Base-by-base conservation (phyloP, 1,140 invertebrate species). In the Condylostylus longicornis region DNA sequence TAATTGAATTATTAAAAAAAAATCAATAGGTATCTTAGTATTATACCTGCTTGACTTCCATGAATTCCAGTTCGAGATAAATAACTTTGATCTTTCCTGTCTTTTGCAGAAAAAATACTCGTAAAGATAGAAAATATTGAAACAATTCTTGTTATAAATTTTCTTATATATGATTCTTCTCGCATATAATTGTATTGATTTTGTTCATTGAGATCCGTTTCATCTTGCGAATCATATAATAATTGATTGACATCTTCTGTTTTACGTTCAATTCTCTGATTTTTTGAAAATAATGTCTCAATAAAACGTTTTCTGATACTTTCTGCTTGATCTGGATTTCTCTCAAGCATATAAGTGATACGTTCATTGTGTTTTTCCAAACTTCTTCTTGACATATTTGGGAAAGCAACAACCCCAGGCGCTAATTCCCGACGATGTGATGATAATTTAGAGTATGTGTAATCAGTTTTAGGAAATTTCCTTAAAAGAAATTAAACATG, bases 381-480 rank as follows among this genome's bases (percentile, higher is more conserved):
- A 20, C 77, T 73, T 32, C 71, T 67, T 12, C 80, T 69, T 1
- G 79, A 82, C 81, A 84, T 83, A 53, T 84, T 84, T 2, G 81
- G 81, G 67, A 82, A 80, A 14, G 77, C 77, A 39, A 82, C 65
- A 40, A 79, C 68, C 15, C 79, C 80, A 3, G 79, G 79, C 0
- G 77, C 78, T 39, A 83, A 64, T 58, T 80, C 78, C 41, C 79
- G 73, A 14, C 79, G 71, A 62, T 77, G 79, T 42, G 72, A 71
- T n/a, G 80, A 82, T 25, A 72, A 53, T 27, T 65, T 66, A 0
- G 79, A 82, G 58, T 84, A 84, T 5, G 80, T 83, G 58, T 81
- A 84, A 61, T 83, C 79, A 42, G 80, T 83, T 64, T 82, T 83
- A 5, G 79, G 79, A 47, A 78, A 82, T 52, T 76, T 76, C 52